phyloP scores from a whole-genome alignment of 53 echinoderm and acorn worm species.

The Zoroaster sp. region DNA sequence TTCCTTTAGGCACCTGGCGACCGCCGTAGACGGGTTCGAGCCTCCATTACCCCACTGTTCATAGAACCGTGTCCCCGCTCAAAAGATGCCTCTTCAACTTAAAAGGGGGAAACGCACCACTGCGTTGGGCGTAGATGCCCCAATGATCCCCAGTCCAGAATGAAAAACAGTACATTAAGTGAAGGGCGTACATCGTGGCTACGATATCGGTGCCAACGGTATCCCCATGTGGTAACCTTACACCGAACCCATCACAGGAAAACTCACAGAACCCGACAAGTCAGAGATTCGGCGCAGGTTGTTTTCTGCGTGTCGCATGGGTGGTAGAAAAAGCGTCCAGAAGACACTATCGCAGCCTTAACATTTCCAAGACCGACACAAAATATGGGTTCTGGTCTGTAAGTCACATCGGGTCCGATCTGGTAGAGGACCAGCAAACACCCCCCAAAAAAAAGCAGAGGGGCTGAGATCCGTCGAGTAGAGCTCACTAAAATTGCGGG shows the following conservation, averaged over 20 bases:
- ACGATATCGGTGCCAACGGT: constrained; percentile 47
- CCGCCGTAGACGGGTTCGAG: too few relatives aligned
- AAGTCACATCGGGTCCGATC: constrained; percentile 43
- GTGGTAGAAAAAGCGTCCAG: constrained; percentile 56
- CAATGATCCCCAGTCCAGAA: constrained; percentile 47
- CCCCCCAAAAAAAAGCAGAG: constrained; percentile 51
- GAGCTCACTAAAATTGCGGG: constrained; percentile 25
- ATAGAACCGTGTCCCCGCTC: background rate
- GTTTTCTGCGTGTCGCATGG: constrained; percentile 43
- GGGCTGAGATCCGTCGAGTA: constrained; percentile 58
- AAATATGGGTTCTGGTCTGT: constrained; percentile 51
- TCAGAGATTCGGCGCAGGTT: constrained; percentile 29
- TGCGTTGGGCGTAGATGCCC: constrained; percentile 50
- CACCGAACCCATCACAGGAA: constrained; percentile 62
- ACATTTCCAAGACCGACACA: constrained; percentile 66
- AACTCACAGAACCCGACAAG: background rate
- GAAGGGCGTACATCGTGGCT: constrained; percentile 37
- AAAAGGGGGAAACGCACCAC: constrained; percentile 35
- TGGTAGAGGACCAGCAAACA: constrained; percentile 4
- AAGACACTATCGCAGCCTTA: constrained; percentile 60
- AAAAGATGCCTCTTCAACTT: background rate
- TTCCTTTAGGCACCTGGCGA: background rate
- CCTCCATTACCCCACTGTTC: background rate
- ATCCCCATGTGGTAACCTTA: background rate
- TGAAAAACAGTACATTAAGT: constrained; percentile 53